Conservation (phyloP, 1,140 invertebrate genomes). For the Tetragonula clypearis region DNA sequence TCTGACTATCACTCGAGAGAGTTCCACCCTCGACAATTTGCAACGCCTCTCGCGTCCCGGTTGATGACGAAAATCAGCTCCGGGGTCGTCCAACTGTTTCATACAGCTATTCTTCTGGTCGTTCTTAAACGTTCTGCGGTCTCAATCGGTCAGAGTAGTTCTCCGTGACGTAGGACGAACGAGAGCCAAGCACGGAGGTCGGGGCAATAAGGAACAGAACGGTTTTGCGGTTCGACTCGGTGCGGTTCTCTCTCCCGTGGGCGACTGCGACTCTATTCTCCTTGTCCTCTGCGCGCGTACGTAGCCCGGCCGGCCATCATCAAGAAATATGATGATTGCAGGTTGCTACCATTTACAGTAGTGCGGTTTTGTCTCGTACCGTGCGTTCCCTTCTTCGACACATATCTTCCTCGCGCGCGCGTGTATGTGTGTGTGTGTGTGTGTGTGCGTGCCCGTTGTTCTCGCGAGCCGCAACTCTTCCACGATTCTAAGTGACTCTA, state of each 20-base stretch:
- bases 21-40: too few species aligned
- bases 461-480: slow-evolving; percentile 14
- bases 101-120: slow-evolving; percentile 45
- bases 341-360: slow-evolving; percentile 76
- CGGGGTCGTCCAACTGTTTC: slow-evolving; percentile 63
- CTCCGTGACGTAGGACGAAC: slow-evolving; percentile 43
- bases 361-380: slow-evolving; percentile 71
- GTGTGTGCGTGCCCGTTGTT: slow-evolving; percentile 20
- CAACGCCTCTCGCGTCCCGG: slow-evolving; percentile 16
- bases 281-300: slow-evolving; percentile 50
- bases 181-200: slow-evolving; percentile 57
- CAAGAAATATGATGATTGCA: slow-evolving; percentile 77
- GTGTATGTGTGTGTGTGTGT: too few species aligned
- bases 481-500: slow-evolving; percentile 51
- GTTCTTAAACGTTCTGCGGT: slow-evolving; percentile 64
- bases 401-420: background rate
- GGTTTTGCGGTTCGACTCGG: slow-evolving; percentile 73
- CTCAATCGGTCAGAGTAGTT: slow-evolving; percentile 56
- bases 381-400: slow-evolving; percentile 14
- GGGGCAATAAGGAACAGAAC: slow-evolving; percentile 78
- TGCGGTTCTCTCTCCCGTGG: slow-evolving; percentile 62
- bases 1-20: too few species aligned
- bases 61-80: slow-evolving; percentile 64
- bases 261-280: slow-evolving; percentile 47
- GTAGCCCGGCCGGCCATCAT: slow-evolving; percentile 62